phyloP scores from a whole-genome alignment of 2,113 vertebrate species.

The Odontesthes bonariensis region DNA sequence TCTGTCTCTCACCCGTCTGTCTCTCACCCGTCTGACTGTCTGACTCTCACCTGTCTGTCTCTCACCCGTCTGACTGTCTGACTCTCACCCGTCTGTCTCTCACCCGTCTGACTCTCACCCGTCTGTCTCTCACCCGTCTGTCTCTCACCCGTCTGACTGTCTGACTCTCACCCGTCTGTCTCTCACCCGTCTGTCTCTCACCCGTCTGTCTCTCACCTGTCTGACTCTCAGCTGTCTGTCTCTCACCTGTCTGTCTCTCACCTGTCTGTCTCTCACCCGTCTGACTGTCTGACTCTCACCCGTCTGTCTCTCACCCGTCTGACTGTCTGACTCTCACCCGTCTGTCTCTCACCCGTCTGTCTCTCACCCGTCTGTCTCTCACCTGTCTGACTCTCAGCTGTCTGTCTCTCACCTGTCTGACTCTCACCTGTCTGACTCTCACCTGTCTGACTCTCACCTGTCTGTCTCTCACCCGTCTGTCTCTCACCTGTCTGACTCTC shows the following conservation, averaged over 20 bases:
- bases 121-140: conserved; percentile 20
- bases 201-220: conserved; percentile 36
- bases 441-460: not conserved
- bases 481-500: not conserved
- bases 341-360: not conserved
- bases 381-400: not conserved
- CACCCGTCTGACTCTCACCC: conserved; percentile 27
- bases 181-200: not conserved
- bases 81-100: not conserved
- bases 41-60: not conserved
- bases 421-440: not conserved
- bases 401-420: too few species aligned
- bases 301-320: conserved; percentile 32
- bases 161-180: not conserved
- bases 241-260: not conserved
- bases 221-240: conserved; percentile 7
- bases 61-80: not conserved
- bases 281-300: not conserved
- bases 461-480: conserved; percentile 24
- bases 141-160: conserved; percentile 2
- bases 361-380: not conserved
- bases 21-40: not conserved
- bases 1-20: conserved; percentile 43
- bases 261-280: not conserved
- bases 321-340: conserved; percentile 25